A percentile compares a stretch with the other conserved stretches of the same genome.
Evolutionary conservation across 2,888 invertebrate genomes (phyloP).

Genomic region (Elmis aenea): DNA sequence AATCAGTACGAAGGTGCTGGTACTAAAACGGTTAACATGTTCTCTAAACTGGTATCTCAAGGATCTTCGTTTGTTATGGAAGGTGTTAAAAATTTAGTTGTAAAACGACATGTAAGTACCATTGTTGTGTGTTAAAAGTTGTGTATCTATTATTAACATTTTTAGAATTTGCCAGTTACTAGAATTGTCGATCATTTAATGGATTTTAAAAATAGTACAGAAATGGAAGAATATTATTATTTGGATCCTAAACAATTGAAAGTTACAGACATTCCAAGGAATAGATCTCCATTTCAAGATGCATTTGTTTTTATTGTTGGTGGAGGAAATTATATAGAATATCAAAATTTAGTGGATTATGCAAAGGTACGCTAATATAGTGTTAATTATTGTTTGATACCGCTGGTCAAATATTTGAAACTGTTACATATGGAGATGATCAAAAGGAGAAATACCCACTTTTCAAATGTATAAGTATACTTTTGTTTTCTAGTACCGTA

Average conservation of each 20-base stretch:
- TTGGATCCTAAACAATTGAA: constrained; percentile 94
- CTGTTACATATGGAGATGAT: too few species aligned
- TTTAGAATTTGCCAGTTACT: constrained; percentile 88
- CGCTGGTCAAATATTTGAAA: too few species aligned
- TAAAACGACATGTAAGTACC: constrained; percentile 87
- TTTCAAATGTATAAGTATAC: too few species aligned
- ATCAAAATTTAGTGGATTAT: constrained; percentile 96
- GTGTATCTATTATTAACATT: constrained; percentile 14
- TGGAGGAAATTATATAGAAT: constrained; percentile 98
- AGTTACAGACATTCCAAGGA: constrained; percentile 59
- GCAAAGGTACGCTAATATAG: constrained; percentile 59
- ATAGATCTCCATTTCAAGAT: constrained; percentile 72
- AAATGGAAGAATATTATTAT: constrained; percentile 85
- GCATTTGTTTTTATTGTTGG: constrained; percentile 89
- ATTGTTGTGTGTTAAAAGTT: constrained; percentile 3
- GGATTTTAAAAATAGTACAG: constrained; percentile 71
- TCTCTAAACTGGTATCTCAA: constrained; percentile 93
- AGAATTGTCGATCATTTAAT: constrained; percentile 86
- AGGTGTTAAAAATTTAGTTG: constrained; percentile 97
- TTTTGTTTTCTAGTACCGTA: too few species aligned
- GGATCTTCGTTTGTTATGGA: constrained; percentile 99
- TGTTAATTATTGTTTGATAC: constrained; percentile 6
- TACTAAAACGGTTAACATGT: constrained; percentile 96
- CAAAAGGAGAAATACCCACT: too few species aligned
- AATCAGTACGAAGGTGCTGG: constrained; percentile 89